Evolutionary conservation across 2,888 invertebrate genomes (phyloP).

Genomic region (Cylloceria caligata): DNA sequence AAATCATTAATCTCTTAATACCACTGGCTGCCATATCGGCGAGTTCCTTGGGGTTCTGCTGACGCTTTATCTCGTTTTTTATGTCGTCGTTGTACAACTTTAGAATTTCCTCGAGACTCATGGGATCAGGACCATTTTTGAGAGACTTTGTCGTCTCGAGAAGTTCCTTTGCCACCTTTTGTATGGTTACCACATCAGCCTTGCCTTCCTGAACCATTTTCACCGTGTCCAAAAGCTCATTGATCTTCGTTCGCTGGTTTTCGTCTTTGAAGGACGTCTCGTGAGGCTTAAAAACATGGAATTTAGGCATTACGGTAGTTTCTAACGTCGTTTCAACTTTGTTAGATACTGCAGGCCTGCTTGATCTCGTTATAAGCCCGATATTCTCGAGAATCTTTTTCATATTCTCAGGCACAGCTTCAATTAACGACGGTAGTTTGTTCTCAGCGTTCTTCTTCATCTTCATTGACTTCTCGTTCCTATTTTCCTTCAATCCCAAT

Average conservation of each 20-base stretch:
- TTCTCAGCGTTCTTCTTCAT: constrained; percentile 28
- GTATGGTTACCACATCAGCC: constrained; percentile 76
- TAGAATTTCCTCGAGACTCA: constrained; percentile 81
- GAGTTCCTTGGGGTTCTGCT: constrained; percentile 71
- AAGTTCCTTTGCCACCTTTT: constrained; percentile 77
- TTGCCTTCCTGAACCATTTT: constrained; percentile 81
- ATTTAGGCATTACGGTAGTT: constrained; percentile 58
- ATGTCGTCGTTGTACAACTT: constrained; percentile 78
- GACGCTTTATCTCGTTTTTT: constrained; percentile 83
- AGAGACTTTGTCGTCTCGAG: constrained; percentile 77
- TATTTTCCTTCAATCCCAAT: constrained; percentile 76
- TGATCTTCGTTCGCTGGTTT: constrained; percentile 85
- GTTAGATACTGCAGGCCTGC: neutral
- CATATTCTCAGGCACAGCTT: constrained; percentile 82
- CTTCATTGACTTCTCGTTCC: constrained; percentile 78
- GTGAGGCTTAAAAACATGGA: constrained; percentile 84
- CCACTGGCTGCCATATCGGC: constrained; percentile 72
- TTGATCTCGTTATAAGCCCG: constrained; percentile 77
- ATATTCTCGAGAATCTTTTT: constrained; percentile 83
- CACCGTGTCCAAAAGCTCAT: constrained; percentile 82
- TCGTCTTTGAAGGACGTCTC: constrained; percentile 80
- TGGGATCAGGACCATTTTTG: constrained; percentile 80
- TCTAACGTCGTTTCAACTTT: constrained; percentile 8
- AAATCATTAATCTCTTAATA: constrained; percentile 80
- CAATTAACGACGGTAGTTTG: constrained; percentile 74